Evolutionary conservation across 2,113 vertebrate species (phyloP).

Genomic region (Prinia subflava): DNA sequence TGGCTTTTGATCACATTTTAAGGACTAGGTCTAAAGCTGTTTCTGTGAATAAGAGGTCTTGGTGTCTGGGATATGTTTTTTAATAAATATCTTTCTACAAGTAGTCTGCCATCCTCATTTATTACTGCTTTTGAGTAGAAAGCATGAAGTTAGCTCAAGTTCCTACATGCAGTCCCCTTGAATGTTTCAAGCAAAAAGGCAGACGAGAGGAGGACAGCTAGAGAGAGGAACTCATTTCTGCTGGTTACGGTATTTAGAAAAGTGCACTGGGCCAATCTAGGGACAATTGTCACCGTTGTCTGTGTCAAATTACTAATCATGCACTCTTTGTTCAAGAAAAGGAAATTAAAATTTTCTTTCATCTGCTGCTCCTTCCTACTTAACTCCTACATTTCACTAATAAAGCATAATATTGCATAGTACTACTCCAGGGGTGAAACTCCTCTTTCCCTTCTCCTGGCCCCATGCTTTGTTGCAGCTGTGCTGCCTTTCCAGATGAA

Average conservation of each 20-base stretch:
- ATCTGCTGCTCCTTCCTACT: neutral
- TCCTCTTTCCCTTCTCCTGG: neutral
- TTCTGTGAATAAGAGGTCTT: neutral
- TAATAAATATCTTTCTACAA: neutral
- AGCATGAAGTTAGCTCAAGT: neutral
- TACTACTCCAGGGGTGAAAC: neutral
- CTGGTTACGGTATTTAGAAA: neutral
- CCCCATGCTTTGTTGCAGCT: neutral
- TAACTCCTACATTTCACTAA: neutral
- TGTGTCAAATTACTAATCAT: neutral
- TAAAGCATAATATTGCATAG: neutral
- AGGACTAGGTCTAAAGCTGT: neutral
- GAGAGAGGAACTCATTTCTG: neutral
- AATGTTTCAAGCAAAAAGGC: neutral
- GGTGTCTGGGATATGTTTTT: neutral
- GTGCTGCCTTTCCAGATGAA: neutral
- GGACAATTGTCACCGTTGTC: neutral
- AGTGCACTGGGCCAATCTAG: neutral
- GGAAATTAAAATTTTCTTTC: neutral
- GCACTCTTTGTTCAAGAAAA: neutral
- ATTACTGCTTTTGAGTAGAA: neutral
- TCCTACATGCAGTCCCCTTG: neutral
- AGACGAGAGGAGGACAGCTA: accelerated
- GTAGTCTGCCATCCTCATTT: neutral
- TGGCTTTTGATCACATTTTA: neutral